Percentiles rank a stretch among this genome's conserved stretches.
Conservation (phyloP, 2,113 vertebrate species). For the Chionomys nivalis region DNA sequence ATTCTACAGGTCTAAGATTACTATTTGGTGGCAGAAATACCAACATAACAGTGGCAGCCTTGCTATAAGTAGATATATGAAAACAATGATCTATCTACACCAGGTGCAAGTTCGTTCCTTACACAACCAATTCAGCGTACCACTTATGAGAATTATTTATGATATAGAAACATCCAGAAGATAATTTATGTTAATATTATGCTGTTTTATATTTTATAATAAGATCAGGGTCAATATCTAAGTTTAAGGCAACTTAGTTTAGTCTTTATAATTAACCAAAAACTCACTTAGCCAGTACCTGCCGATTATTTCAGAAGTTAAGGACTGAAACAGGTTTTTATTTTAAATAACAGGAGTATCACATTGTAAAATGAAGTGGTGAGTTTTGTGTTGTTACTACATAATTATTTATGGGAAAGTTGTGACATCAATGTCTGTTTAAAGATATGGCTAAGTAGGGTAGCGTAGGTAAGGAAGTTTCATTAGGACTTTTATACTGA, state of each 20-base stretch:
- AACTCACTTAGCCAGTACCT: not conserved
- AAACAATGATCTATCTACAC: not conserved
- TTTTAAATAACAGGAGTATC: not conserved
- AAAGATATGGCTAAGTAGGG: not conserved
- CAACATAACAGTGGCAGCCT: not conserved
- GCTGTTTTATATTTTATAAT: not conserved
- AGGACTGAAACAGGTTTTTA: not conserved
- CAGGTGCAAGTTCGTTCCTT: slow-evolving; percentile 11
- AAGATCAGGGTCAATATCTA: not conserved
- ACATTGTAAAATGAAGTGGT: not conserved
- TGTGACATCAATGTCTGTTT: not conserved
- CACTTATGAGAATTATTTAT: not conserved
- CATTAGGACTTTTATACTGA: not conserved
- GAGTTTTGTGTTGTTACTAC: not conserved
- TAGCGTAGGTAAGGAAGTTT: not conserved
- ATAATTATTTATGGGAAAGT: not conserved
- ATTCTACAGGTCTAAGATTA: not conserved
- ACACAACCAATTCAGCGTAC: not conserved
- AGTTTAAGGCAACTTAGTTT: not conserved
- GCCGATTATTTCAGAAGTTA: not conserved
- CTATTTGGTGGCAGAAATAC: slow-evolving; percentile 35
- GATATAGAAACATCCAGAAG: not conserved
- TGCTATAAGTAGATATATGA: not conserved
- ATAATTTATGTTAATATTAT: not conserved
- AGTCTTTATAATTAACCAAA: not conserved